Evolutionary conservation across 2,888 invertebrate genomes (phyloP).

Genomic region (Glyphotaelius pellucidus): DNA sequence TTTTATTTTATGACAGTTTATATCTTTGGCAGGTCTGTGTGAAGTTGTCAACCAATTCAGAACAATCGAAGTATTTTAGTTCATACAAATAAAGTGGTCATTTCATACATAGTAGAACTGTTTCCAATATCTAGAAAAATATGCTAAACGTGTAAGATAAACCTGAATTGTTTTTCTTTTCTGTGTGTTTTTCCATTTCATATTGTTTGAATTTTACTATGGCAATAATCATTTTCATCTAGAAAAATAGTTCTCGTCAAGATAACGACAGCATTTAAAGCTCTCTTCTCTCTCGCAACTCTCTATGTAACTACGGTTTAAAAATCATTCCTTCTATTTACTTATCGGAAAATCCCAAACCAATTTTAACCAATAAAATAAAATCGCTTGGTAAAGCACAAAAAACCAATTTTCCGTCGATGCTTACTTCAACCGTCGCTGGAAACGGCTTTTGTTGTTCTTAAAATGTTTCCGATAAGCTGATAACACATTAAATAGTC

Average conservation of each 20-base stretch:
- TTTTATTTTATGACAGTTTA: neutral
- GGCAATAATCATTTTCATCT: too few relatives aligned
- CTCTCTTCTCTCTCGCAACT: neutral
- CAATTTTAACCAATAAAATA: neutral
- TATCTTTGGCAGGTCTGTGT: neutral
- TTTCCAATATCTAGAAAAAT: too few relatives aligned
- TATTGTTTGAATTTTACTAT: too few relatives aligned
- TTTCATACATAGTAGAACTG: too few relatives aligned
- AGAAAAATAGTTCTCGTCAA: neutral
- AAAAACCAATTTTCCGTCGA: neutral
- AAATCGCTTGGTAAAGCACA: too few relatives aligned
- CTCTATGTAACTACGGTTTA: neutral
- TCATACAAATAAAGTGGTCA: too few relatives aligned
- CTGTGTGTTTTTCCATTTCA: too few relatives aligned
- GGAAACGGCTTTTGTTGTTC: neutral
- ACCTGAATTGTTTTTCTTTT: too few relatives aligned
- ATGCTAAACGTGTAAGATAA: too few relatives aligned
- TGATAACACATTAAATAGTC: neutral
- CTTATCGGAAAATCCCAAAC: neutral
- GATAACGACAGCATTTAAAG: neutral
- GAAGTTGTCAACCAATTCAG: too few relatives aligned
- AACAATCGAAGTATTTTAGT: too few relatives aligned
- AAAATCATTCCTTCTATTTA: neutral
- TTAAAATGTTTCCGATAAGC: neutral
- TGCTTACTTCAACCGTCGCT: neutral